These are phyloP conservation scores for Gerris buenoi DNA, from an alignment of 1,140 invertebrate species.

Conservation along the genomic window DNA sequence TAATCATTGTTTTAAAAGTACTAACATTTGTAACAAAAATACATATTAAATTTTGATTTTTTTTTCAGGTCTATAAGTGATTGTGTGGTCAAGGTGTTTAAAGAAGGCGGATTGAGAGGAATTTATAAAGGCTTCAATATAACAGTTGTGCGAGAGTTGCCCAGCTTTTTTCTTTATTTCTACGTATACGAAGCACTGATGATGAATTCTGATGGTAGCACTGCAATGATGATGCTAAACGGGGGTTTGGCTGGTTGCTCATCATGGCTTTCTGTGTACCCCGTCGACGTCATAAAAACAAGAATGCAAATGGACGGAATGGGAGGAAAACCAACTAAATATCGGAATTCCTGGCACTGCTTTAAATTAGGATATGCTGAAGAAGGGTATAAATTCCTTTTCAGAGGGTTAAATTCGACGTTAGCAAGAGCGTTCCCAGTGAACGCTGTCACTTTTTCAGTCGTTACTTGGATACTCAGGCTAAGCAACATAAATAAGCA, in stretches of 20 bases:
- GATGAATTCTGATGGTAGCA: slow-evolving; percentile 29
- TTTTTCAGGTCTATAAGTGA: slow-evolving; percentile 23
- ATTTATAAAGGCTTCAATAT: slow-evolving; percentile 58
- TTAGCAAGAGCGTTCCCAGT: slow-evolving; percentile 73
- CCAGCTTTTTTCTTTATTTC: slow-evolving; percentile 57
- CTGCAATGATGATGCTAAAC: slow-evolving; percentile 46
- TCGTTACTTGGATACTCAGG: slow-evolving; percentile 52
- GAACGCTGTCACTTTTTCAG: slow-evolving; percentile 77
- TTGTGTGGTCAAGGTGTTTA: slow-evolving; percentile 47
- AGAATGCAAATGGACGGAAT: slow-evolving; percentile 62
- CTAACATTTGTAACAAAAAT: no score
- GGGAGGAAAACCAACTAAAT: slow-evolving; percentile 33
- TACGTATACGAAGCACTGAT: slow-evolving; percentile 54
- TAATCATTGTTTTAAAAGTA: no score
- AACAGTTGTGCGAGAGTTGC: slow-evolving; percentile 59
- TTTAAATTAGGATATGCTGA: slow-evolving; percentile 43
- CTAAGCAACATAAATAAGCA: no score
- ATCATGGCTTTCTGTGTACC: slow-evolving; percentile 76
- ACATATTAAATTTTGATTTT: slow-evolving; percentile 21
- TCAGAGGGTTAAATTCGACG: slow-evolving; percentile 56
- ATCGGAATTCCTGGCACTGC: slow-evolving; percentile 53
- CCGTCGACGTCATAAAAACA: slow-evolving; percentile 79
- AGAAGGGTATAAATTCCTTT: slow-evolving; percentile 53
- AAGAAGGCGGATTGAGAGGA: slow-evolving; percentile 44
- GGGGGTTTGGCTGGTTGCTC: slow-evolving; percentile 65